Base-by-base conservation (phyloP, 2,888 invertebrate species). In the Apotomis betuletana region DNA sequence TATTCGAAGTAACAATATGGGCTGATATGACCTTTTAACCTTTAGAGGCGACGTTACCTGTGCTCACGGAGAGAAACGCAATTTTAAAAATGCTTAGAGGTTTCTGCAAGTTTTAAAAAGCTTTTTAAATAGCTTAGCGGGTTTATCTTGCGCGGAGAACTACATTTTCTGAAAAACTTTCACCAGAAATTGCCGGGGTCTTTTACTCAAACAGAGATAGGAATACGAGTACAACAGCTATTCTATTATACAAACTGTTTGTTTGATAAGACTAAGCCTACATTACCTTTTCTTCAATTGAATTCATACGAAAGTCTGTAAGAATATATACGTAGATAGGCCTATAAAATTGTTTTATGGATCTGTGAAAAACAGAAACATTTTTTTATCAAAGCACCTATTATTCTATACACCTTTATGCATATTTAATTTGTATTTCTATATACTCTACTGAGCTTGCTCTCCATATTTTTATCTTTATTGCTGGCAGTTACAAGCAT, bases 71-170 rank as follows among this genome's bases (percentile, higher is more conserved):
- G n/a, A 46, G 38, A 51, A 13, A n/a, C n/a, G 46, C 36, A 65
- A 46, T 57, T 65, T 46, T n/a, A 57, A 65, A 65, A 65, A 27
- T 57, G 57, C 8, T 57, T 27, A 55, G 55, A 57, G 15, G 44
- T 41, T 55, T 64, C 36, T 52, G 52, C 27, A 55, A 65, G 55
- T 65, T 65, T 55, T 46, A 64, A 57, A 57, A 27, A 46, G 65
- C 46, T 57, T 51, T 65, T 65, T 46, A 65, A 27, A 64, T 55
- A 46, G 57, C 46, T 27, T 57, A 36, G 55, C 46, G 51, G 15
- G 41, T 38, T 38, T 58, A n/a, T 38, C 6, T 58, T 5, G 38
- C 36, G 38, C 27, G n/a, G 5, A n/a, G 38, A 65, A 57, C 27
- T 44, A 5, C 44, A 27, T 41, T 64, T 64, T 49, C 49, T 61